Evolutionary conservation across 2,797 vertebrate genomes (phyloP).

Genomic region (Syngnathus rostellatus): DNA sequence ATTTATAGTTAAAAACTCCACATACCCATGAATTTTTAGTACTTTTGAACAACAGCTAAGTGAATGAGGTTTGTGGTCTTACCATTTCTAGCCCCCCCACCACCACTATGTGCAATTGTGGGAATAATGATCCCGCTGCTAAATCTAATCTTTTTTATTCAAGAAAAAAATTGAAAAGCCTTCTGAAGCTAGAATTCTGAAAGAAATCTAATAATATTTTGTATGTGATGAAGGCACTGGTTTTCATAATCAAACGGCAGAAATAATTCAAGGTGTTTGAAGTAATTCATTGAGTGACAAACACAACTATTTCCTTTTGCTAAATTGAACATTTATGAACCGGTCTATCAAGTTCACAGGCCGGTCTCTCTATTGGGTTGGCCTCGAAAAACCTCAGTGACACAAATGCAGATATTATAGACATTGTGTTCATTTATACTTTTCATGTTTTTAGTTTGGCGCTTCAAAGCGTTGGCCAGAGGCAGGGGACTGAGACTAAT

Average conservation of each 20-base stretch:
- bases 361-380: not conserved
- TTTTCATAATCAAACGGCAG: not conserved
- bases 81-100: not conserved
- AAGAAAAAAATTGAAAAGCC: not conserved
- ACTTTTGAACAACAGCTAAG: not conserved
- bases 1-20: not conserved
- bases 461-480: constrained; percentile 46
- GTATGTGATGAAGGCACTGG: not conserved
- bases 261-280: not conserved
- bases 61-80: not conserved
- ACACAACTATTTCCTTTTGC: not conserved
- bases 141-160: not conserved
- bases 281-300: no score
- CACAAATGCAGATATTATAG: constrained; percentile 8
- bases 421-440: not conserved
- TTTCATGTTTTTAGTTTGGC: constrained; percentile 31
- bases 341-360: not conserved
- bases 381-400: not conserved
- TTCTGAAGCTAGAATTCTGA: not conserved
- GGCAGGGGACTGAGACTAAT: constrained; percentile 36
- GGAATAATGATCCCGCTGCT: not conserved
- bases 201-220: not conserved
- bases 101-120: not conserved
- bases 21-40: not conserved
- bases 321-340: not conserved